A percentile compares a stretch with the other conserved stretches of the same genome.
Evolutionary conservation across 1,140 invertebrate genomes (phyloP).

Genomic region (Chrysopa pallens): DNA sequence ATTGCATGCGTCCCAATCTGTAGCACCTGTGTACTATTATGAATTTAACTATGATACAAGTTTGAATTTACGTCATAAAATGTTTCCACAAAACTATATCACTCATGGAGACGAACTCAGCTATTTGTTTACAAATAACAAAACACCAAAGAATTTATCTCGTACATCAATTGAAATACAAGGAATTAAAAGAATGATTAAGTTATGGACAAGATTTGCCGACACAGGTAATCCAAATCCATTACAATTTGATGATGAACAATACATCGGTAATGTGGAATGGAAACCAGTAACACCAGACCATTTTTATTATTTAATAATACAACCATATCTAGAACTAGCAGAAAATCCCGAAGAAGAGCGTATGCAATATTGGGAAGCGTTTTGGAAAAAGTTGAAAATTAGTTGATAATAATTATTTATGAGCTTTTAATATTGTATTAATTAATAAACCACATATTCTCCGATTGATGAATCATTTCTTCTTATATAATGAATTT

Average conservation of each 20-base stretch:
- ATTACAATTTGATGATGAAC: neutral
- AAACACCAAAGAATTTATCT: constrained; percentile 20
- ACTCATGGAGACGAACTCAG: constrained; percentile 40
- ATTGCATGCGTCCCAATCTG: constrained; percentile 19
- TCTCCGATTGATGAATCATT: too few relatives aligned
- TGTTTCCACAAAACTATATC: constrained; percentile 22
- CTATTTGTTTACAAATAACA: constrained; percentile 33
- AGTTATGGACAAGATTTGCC: constrained; percentile 28
- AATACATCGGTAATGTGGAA: constrained; percentile 1
- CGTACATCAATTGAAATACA: constrained; percentile 10
- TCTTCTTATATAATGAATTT: too few relatives aligned
- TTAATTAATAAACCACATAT: too few relatives aligned
- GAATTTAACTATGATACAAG: constrained; percentile 25
- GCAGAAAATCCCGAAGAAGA: constrained; percentile 18
- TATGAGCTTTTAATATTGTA: too few relatives aligned
- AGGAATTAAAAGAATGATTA: constrained; percentile 8
- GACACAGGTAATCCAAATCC: constrained; percentile 21
- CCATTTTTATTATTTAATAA: constrained; percentile 16
- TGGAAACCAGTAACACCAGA: constrained; percentile 17
- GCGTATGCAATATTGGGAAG: constrained; percentile 21
- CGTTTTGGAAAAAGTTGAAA: neutral
- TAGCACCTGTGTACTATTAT: constrained; percentile 26
- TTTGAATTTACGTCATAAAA: neutral
- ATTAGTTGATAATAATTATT: too few relatives aligned
- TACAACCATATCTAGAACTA: constrained; percentile 16